Evolutionary conservation across 2,797 vertebrate species (phyloP).

Genomic region (Potorous gilbertii): DNA sequence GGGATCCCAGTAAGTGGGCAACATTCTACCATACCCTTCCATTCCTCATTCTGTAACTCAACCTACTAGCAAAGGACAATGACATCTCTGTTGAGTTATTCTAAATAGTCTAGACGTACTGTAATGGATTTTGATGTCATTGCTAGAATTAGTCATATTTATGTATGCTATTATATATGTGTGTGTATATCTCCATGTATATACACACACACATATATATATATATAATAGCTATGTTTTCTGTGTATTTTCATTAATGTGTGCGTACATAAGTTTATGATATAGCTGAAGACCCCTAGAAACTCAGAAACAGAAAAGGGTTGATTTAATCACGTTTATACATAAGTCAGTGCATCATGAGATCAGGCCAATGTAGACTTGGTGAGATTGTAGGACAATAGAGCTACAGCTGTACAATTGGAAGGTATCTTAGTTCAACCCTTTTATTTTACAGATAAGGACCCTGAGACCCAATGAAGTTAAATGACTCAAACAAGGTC

Average conservation of each 20-base stretch:
- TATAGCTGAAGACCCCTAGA: neutral
- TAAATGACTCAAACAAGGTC: neutral
- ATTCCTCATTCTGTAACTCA: neutral
- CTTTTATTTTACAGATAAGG: neutral
- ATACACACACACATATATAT: neutral
- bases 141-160: neutral
- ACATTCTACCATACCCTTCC: neutral
- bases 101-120: neutral
- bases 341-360: neutral
- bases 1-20: neutral
- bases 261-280: neutral
- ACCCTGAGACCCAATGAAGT: neutral
- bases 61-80: fast-evolving
- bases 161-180: conserved; percentile 31
- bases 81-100: neutral
- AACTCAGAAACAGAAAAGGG: neutral
- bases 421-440: neutral
- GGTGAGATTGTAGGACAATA: neutral
- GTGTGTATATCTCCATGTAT: neutral
- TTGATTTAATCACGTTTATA: neutral
- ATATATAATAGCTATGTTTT: neutral
- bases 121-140: neutral
- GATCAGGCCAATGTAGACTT: neutral
- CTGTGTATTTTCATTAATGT: neutral
- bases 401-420: neutral